A percentile compares a stretch with the other conserved stretches of the same genome.
These are phyloP conservation scores for Ciconia stormi DNA, from an alignment of 2,113 vertebrate species.

Conservation along the genomic window DNA sequence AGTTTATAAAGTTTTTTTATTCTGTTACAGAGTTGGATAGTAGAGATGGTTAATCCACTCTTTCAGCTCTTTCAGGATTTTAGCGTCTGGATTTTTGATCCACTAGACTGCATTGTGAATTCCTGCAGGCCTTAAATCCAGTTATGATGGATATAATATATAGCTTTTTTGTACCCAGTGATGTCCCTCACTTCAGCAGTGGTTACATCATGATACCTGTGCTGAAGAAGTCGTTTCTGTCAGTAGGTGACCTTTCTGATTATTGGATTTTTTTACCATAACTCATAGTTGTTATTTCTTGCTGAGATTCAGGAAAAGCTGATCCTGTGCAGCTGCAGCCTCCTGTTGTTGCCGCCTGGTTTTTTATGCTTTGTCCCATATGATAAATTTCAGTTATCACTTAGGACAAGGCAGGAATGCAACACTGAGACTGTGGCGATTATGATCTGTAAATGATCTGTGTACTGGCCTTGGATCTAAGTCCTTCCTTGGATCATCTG, in stretches of 20 bases:
- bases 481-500: background rate
- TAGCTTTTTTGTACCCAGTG: background rate
- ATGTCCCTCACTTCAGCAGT: background rate
- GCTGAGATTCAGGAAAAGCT: slow-evolving; percentile 9
- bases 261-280: slow-evolving; percentile 18
- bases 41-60: background rate
- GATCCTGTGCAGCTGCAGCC: slow-evolving; percentile 39
- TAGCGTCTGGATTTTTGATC: background rate
- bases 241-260: slow-evolving; percentile 45
- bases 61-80: background rate
- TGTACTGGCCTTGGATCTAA: slow-evolving; percentile 27
- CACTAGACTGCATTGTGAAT: background rate
- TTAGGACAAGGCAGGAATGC: slow-evolving; percentile 41
- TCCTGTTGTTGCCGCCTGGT: slow-evolving; percentile 23
- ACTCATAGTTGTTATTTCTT: slow-evolving; percentile 50
- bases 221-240: slow-evolving; percentile 21
- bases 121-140: background rate
- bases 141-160: background rate
- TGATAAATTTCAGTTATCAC: slow-evolving; percentile 40
- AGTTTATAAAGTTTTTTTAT: background rate
- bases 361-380: background rate
- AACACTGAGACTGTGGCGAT: background rate
- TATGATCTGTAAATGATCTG: slow-evolving; percentile 28
- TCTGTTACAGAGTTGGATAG: background rate
- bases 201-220: slow-evolving; percentile 18